Percentiles rank a stretch among this genome's conserved stretches.
Conservation (phyloP, 2,888 invertebrate species). For the Abscondita cerata region DNA sequence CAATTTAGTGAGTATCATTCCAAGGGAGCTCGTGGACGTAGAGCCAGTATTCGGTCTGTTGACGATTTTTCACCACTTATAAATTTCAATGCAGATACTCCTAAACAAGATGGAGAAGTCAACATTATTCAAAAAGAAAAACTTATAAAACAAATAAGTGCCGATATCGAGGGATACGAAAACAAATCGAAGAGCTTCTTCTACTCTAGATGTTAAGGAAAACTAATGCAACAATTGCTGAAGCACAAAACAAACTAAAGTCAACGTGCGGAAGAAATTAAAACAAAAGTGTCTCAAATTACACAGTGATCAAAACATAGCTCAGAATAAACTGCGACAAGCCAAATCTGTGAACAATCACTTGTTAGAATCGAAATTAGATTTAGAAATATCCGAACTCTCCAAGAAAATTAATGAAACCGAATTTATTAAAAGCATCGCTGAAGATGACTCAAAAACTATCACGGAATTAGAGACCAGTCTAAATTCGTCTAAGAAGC, state of each 20-base stretch:
- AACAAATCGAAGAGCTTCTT: conserved; percentile 74
- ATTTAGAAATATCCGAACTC: conserved; percentile 57
- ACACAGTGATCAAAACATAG: conserved; percentile 66
- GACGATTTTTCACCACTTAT: conserved; percentile 46
- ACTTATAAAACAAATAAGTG: conserved; percentile 53
- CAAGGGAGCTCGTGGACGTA: conserved; percentile 55
- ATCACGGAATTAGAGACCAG: conserved; percentile 76
- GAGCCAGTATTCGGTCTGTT: conserved; percentile 57
- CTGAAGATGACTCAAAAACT: conserved; percentile 69
- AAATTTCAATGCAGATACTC: neutral
- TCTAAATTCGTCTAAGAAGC: conserved; percentile 75
- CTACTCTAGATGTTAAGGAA: conserved; percentile 75
- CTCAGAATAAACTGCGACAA: conserved; percentile 63
- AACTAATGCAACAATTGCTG: conserved; percentile 73
- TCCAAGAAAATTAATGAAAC: conserved; percentile 57
- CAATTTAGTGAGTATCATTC: conserved; percentile 50
- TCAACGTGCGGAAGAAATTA: conserved; percentile 61
- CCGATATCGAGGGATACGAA: conserved; percentile 70
- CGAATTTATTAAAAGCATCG: conserved; percentile 58
- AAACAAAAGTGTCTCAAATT: conserved; percentile 69
- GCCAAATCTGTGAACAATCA: conserved; percentile 58
- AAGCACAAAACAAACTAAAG: conserved; percentile 65
- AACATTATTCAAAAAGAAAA: conserved; percentile 50
- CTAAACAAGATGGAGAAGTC: conserved; percentile 2
- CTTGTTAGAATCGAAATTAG: conserved; percentile 50